A percentile compares a stretch with the other conserved stretches of the same genome.
These are phyloP conservation scores for Heliopora coerulea DNA, from an alignment of 92 coral and sea anemone species.

Conservation along the genomic window DNA sequence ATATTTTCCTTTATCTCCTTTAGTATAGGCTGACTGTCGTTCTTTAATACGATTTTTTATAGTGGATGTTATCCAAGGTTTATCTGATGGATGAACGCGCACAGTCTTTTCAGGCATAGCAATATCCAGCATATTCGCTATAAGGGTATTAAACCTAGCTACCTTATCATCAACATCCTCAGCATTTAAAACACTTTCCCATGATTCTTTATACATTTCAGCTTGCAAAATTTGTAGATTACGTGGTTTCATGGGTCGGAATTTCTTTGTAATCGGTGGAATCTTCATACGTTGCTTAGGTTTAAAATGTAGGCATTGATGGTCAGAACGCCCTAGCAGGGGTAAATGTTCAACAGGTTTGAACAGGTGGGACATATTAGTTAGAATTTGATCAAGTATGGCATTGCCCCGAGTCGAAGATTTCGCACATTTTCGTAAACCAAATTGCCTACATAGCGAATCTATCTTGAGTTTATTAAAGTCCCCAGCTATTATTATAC, in stretches of 20 bases:
- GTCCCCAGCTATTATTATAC: slow-evolving; percentile 26
- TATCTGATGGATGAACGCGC: slow-evolving; percentile 21
- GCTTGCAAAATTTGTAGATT: too few relatives aligned
- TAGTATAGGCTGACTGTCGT: slow-evolving; percentile 21
- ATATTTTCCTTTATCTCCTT: slow-evolving; percentile 19
- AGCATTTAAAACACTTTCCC: too few relatives aligned
- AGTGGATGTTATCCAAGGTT: slow-evolving; percentile 36
- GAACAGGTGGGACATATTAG: slow-evolving; percentile 22
- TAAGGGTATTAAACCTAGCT: slow-evolving; percentile 24
- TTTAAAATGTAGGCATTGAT: slow-evolving; percentile 31
- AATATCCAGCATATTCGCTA: slow-evolving; percentile 15
- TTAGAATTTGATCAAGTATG: slow-evolving; percentile 13
- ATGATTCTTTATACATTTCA: too few relatives aligned
- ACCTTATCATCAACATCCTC: too few relatives aligned
- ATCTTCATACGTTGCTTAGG: slow-evolving; percentile 38
- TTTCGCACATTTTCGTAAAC: not conserved
- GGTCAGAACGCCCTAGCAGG: slow-evolving; percentile 36
- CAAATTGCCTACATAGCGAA: not conserved
- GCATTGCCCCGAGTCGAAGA: slow-evolving; percentile 16
- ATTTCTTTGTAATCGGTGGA: slow-evolving; percentile 25
- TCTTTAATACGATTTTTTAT: slow-evolving; percentile 17
- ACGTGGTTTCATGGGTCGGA: slow-evolving; percentile 45
- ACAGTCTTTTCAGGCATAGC: slow-evolving; percentile 15
- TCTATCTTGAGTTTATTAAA: slow-evolving; percentile 6
- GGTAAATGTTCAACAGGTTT: slow-evolving; percentile 4